Evolutionary conservation across 2,113 vertebrate species (phyloP), one percentile per base, ranked within the genome.

Genomic region (Podocnemis expansa): DNA sequence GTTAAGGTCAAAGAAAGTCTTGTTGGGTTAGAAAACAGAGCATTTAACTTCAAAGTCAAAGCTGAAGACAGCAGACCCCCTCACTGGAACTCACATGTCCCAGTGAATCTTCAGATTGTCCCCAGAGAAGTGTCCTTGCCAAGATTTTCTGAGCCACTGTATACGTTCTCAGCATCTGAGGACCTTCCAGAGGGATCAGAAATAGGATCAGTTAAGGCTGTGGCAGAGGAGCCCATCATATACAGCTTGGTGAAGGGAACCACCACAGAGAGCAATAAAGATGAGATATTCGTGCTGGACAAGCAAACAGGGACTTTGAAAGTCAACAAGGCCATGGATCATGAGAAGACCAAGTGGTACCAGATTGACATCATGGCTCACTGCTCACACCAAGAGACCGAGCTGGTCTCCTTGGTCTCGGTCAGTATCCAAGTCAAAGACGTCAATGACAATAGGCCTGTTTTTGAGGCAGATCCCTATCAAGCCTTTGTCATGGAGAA

Each of bases 241-340:
- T 99, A 99, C 88, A 99, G 99, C 93, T 97, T 99, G 58, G 99
- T 99, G 27, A 98, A 99, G 51, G 99, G 99, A 63, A 99, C 99
- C 94, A 99, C 99, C 1, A 97, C 99, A 14, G 99, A 99, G 94
- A 99, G 99, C 96, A 99, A 99, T 97, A 99, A 98, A 73, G 99
- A 99, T 1, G 98, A 98, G 47, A 98, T 99, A 60, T 99, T 99
- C 95, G 98, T 97, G 27, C 87, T 99, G 93, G 99, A 99, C 14
- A 86, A 97, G 85, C 98, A 99, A 87, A 99, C 98, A 0, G 99
- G 99, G 19, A 97, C 98, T 60, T 92, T 99, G 94, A 98, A 99
- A 79, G 78, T 99, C 91, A 98, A 98, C 94, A 99, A 99, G 86
- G 97, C 97, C 31, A 97, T 99, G 47, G 99, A 99, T 91, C 99